Evolutionary conservation across 2,113 vertebrate genomes (phyloP).

Genomic region (Takifugu flavidus): DNA sequence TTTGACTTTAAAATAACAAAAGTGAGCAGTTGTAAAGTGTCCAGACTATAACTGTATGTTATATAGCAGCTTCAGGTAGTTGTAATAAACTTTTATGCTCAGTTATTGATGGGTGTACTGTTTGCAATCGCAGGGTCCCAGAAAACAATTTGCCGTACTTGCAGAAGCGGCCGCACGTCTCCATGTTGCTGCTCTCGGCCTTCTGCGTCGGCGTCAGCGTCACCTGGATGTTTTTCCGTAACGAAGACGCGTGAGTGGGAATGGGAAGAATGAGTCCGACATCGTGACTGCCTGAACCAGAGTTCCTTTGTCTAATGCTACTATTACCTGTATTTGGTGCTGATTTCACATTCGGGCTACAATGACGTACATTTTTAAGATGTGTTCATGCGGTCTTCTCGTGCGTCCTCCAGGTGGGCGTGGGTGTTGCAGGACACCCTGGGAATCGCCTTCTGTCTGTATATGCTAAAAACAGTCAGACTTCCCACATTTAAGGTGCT

Average conservation of each 20-base stretch:
- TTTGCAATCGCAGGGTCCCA: slow-evolving; percentile 73
- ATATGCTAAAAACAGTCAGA: slow-evolving; percentile 92
- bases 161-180: slow-evolving; percentile 86
- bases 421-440: slow-evolving; percentile 92
- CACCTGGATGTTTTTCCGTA: slow-evolving; percentile 90
- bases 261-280: not conserved
- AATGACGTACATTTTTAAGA: not conserved
- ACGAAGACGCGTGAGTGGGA: slow-evolving; percentile 89
- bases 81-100: not conserved
- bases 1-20: too few species aligned
- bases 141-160: slow-evolving; percentile 90
- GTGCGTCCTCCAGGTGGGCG: slow-evolving; percentile 82
- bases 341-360: too few species aligned
- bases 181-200: slow-evolving; percentile 82
- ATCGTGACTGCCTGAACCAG: not conserved
- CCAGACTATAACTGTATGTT: too few species aligned
- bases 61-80: not conserved
- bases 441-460: slow-evolving; percentile 93
- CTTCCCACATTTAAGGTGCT: slow-evolving; percentile 93
- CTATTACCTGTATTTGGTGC: too few species aligned
- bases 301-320: too few species aligned
- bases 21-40: too few species aligned
- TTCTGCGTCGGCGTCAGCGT: slow-evolving; percentile 82
- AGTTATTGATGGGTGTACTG: not conserved
- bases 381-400: not conserved